Evolutionary conservation across 30 jellyfish, hydroid and myxozoan species (phyloP).

Genomic region (Catostylus mosaicus): DNA sequence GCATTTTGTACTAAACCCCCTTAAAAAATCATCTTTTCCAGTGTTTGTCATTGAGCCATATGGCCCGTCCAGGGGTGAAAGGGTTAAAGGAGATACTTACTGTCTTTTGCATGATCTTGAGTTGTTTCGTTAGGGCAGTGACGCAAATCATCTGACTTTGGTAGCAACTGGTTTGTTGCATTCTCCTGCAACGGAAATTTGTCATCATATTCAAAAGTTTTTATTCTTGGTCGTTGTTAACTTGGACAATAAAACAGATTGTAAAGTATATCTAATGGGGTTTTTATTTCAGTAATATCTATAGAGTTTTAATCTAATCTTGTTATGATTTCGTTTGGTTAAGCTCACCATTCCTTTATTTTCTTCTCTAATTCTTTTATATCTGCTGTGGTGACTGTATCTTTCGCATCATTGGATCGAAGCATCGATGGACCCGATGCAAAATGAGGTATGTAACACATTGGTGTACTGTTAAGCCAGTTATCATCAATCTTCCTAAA

Average conservation of each 20-base stretch:
- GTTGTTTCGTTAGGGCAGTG: conserved; percentile 14
- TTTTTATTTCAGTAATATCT: no score
- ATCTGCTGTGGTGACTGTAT: conserved; percentile 7
- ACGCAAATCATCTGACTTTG: conserved; percentile 45
- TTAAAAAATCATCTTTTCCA: no score
- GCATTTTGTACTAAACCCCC: no score
- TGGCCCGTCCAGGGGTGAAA: no score
- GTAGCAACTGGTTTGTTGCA: conserved; percentile 25
- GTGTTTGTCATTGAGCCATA: no score
- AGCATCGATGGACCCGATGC: not conserved
- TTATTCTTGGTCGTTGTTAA: no score
- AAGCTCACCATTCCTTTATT: conserved; percentile 14
- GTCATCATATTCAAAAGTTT: no score
- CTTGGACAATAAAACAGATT: no score
- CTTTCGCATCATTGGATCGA: not conserved
- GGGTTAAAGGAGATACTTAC: conserved; percentile 13
- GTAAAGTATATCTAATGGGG: no score
- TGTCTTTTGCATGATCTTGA: conserved; percentile 11
- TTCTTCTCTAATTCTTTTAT: conserved; percentile 24
- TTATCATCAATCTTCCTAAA: conserved; percentile 46
- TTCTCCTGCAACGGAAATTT: conserved; percentile 18
- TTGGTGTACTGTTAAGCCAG: conserved; percentile 60
- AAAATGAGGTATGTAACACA: conserved; percentile 57
- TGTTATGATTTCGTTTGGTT: no score
- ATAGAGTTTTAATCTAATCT: no score